Conservation (phyloP, 2,113 vertebrate species). For the Albula goreensis region DNA sequence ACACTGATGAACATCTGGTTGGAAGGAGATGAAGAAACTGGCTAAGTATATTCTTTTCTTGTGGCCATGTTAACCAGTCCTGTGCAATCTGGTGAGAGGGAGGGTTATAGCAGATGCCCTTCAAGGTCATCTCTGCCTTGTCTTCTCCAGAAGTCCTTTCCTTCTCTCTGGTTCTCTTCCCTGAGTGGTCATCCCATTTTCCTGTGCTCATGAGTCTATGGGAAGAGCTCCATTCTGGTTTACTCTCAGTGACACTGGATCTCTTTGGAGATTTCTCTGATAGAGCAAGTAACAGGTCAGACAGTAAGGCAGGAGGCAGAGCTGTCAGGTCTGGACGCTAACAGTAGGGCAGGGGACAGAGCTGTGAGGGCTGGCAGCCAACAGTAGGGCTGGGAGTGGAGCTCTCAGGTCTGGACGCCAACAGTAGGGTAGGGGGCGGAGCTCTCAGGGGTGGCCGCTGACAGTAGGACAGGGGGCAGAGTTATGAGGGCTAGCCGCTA, state of each 20-base stretch:
- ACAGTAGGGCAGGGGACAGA: background rate
- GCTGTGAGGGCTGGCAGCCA: no score
- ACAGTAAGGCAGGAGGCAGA: background rate
- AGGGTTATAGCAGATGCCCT: background rate
- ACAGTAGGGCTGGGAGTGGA: no score
- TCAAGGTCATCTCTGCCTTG: background rate
- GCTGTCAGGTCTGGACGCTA: background rate
- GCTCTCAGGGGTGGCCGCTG: no score
- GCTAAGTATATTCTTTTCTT: background rate
- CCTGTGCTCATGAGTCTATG: background rate
- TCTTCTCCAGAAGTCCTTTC: background rate
- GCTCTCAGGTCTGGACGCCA: no score
- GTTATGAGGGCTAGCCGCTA: no score
- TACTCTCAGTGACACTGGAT: background rate
- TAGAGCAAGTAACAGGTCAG: constrained; percentile 17
- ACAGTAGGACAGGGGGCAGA: no score
- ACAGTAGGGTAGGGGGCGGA: no score
- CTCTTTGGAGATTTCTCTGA: background rate
- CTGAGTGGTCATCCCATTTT: background rate
- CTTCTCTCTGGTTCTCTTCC: background rate
- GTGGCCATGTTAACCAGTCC: background rate
- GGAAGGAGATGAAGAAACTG: background rate
- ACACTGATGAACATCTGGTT: background rate
- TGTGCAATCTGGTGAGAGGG: background rate
- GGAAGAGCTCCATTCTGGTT: constrained; percentile 19